Base-by-base conservation (phyloP, 1,140 invertebrate species). In the Cotesia glomerata region DNA sequence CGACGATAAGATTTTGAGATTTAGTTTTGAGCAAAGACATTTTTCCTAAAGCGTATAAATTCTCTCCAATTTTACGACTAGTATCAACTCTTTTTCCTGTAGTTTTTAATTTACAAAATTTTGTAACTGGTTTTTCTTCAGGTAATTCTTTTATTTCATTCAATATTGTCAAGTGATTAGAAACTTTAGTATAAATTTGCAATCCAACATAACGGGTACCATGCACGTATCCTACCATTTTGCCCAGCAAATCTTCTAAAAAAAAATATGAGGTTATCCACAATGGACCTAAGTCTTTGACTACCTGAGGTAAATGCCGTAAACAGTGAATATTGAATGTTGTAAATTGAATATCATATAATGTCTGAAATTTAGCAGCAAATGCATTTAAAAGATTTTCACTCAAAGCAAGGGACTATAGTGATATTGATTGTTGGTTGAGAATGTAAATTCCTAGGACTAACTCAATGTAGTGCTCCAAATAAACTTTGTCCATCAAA, bases 171-270 rank as follows among this genome's bases (percentile, higher is more conserved):
- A n/a, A 36, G 34, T 58, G 26, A n/a, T 56, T 32, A 56, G 18
- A 45, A 51, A 51, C 13, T 54, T 64, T 35, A n/a, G 11, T n/a
- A 39, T 45, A 71, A 74, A 69, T 68, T 74, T 76, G 71, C 14
- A 76, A 35, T 16, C 74, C 71, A 26, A 71, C 56, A 5, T 59
- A 62, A 58, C 73, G 72, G 9, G 62, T 76, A 1, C 74, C 66
- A 51, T 72, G 63, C 5, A 73, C 67, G 36, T 75, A 52, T 35
- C 45, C 51, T 70, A 74, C 74, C 9, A 77, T 52, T 56, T 72
- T 69, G 0, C 76, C 74, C 35, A 77, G 76, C 2, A 77, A 59
- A 66, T 74, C 66, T 64, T 79, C 78, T 0, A 74, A 69, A 9
- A 65, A 74, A 61, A 77, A 79, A 45, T 75, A 77, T 1, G 69